Evolutionary conservation across 2,113 vertebrate genomes (phyloP).

Genomic region (Steatornis caripensis): DNA sequence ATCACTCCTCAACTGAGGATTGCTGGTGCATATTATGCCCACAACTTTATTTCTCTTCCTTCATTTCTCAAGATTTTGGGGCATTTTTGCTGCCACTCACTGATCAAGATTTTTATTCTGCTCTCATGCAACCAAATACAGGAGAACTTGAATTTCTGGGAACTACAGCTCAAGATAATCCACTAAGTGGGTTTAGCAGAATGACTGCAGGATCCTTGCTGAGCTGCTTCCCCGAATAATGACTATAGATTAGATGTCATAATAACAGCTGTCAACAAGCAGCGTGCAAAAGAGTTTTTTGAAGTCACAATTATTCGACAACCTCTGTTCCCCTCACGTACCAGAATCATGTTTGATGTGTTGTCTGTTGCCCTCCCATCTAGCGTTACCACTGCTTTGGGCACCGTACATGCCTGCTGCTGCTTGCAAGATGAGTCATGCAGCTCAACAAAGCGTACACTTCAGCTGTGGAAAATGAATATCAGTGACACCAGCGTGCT

Average conservation of each 20-base stretch:
- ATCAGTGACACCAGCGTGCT: background rate
- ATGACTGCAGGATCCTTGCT: background rate
- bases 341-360: background rate
- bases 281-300: background rate
- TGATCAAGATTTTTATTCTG: background rate
- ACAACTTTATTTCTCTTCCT: background rate
- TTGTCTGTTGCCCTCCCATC: background rate
- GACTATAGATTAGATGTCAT: background rate
- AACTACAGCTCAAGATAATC: background rate
- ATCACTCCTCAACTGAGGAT: background rate
- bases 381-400: background rate
- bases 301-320: conserved; percentile 5
- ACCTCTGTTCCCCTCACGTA: background rate
- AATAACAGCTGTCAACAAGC: conserved; percentile 37
- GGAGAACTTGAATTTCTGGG: background rate
- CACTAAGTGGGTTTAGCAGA: background rate
- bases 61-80: background rate
- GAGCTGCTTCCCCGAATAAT: background rate
- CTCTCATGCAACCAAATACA: background rate
- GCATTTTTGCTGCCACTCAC: background rate
- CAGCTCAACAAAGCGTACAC: background rate
- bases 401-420: background rate
- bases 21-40: background rate
- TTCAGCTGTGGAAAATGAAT: background rate
- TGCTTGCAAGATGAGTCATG: background rate